phyloP scores from a whole-genome alignment of 2,797 vertebrate species.

The Cirrhinus molitorella region DNA sequence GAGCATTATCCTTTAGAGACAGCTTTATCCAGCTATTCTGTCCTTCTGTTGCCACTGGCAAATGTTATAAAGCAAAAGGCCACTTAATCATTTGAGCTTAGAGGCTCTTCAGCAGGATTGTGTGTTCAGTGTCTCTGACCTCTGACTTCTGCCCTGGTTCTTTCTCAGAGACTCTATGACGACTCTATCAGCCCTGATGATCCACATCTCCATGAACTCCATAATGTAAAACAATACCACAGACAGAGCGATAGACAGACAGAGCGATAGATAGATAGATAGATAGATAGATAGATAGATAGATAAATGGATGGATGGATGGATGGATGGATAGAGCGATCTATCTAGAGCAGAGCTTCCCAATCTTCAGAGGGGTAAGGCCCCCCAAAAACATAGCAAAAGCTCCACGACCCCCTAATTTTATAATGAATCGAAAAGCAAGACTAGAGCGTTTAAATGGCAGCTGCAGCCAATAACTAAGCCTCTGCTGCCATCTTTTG shows the following conservation, averaged over 20 bases:
- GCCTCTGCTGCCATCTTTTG: too few species aligned
- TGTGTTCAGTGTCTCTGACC: constrained; percentile 42
- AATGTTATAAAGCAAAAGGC: constrained; percentile 67
- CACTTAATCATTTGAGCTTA: constrained; percentile 62
- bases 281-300: rapidly evolving
- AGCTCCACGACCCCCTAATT: too few species aligned
- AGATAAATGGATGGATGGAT: neutral
- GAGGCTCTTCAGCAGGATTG: constrained; percentile 28
- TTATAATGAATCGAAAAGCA: too few species aligned
- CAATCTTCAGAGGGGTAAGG: too few species aligned
- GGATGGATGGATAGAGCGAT: too few species aligned
- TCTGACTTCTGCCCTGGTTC: constrained; percentile 44
- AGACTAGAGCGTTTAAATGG: too few species aligned
- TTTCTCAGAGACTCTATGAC: constrained; percentile 33
- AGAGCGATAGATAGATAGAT: rapidly evolving
- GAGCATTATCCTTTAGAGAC: constrained; percentile 74
- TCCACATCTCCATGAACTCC: constrained; percentile 5
- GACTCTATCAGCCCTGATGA: neutral
- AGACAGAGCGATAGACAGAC: neutral
- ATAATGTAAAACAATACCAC: neutral
- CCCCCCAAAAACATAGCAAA: too few species aligned
- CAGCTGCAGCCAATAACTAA: too few species aligned
- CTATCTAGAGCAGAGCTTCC: too few species aligned
- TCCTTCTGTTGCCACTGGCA: constrained; percentile 63
- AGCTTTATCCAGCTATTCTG: constrained; percentile 67